Conservation (phyloP, 1,140 invertebrate genomes). For the Leptestheria dahalacensis region DNA sequence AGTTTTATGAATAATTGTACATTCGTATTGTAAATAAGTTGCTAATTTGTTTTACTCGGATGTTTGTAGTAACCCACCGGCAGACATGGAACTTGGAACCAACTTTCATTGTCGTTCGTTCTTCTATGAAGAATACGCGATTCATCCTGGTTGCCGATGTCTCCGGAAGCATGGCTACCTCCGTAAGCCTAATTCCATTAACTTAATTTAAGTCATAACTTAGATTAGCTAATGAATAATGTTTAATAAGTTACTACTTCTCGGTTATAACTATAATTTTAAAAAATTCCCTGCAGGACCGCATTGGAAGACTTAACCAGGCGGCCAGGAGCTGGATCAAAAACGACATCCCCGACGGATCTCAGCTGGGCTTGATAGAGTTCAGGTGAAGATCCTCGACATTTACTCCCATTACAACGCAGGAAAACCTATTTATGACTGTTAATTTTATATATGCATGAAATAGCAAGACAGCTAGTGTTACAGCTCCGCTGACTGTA, state of each 20-base stretch:
- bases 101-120: slow-evolving; percentile 3
- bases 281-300: neutral
- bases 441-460: neutral
- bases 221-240: neutral
- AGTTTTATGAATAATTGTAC: too few relatives aligned
- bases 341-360: slow-evolving; percentile 18
- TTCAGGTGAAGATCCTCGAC: slow-evolving; percentile 16
- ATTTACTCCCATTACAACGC: too few relatives aligned
- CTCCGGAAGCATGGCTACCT: slow-evolving; percentile 21
- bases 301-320: slow-evolving; percentile 18
- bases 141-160: slow-evolving; percentile 20
- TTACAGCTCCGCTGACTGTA: slow-evolving; percentile 14
- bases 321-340: slow-evolving; percentile 17
- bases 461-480: slow-evolving; percentile 4
- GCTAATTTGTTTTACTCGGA: neutral
- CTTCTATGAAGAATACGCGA: neutral
- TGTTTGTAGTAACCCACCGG: neutral
- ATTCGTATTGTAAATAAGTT: too few relatives aligned
- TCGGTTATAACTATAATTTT: neutral
- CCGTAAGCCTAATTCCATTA: too few relatives aligned
- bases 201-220: neutral
- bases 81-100: neutral
- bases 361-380: slow-evolving; percentile 17
- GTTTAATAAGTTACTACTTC: neutral
- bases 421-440: neutral